A percentile compares a stretch with the other conserved stretches of the same genome.
phyloP scores from a whole-genome alignment of 2,888 invertebrate genomes.

The Pyrrhosoma nymphula region DNA sequence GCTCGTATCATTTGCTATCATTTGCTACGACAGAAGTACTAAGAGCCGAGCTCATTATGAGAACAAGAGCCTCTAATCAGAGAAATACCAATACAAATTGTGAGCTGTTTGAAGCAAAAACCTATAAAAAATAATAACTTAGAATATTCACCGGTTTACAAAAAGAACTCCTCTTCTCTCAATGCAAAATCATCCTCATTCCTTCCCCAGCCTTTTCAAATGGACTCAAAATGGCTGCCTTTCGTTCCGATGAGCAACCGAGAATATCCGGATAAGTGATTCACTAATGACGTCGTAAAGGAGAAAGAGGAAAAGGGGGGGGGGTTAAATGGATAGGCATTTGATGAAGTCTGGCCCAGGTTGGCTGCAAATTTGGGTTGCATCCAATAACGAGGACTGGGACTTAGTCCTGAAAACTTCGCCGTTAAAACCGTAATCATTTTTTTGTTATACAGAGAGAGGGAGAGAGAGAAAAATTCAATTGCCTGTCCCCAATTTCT shows the following conservation, averaged over 20 bases:
- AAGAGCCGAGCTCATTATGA: no score
- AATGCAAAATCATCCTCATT: neutral
- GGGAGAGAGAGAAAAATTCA: neutral
- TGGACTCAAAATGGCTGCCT: neutral
- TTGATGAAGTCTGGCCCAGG: neutral
- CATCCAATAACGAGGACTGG: neutral
- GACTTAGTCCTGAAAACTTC: neutral
- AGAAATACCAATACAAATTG: no score
- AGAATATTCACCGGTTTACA: no score
- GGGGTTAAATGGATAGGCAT: neutral
- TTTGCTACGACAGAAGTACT: no score
- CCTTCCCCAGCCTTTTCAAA: neutral
- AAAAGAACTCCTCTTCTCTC: neutral
- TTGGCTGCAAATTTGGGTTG: neutral
- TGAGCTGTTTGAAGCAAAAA: no score
- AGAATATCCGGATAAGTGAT: neutral
- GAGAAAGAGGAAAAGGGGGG: neutral
- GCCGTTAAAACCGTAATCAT: neutral
- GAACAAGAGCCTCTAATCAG: no score
- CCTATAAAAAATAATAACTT: no score
- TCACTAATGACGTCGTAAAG: neutral
- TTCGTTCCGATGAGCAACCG: neutral
- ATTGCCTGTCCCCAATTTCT: neutral
- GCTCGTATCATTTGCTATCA: no score
- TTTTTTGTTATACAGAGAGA: neutral